Conservation (phyloP, 2,888 invertebrate genomes). For the Pardosa pseudoannulata region DNA sequence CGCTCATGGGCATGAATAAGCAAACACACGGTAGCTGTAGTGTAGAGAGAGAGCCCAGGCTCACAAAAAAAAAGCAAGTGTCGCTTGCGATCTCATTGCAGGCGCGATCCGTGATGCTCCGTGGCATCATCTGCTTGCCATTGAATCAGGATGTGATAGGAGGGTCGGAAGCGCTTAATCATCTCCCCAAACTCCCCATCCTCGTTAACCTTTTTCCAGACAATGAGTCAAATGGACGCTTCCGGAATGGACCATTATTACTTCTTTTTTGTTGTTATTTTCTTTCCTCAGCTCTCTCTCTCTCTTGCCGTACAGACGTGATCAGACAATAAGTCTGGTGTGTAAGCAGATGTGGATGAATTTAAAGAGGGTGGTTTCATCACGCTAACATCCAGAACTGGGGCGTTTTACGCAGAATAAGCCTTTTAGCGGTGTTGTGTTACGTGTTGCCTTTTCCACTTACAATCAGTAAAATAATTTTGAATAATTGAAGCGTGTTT, state of each 20-base stretch:
- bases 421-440: background rate
- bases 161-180: slow-evolving; percentile 5
- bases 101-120: slow-evolving; percentile 1
- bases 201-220: slow-evolving; percentile 17
- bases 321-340: slow-evolving; percentile 8
- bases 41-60: no score
- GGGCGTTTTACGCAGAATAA: background rate
- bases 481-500: no score
- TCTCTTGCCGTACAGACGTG: background rate
- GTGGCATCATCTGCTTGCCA: slow-evolving; percentile 46
- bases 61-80: no score
- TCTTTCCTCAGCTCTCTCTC: no score
- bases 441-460: no score
- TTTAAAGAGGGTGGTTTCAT: background rate
- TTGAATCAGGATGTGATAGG: slow-evolving; percentile 36
- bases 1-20: no score
- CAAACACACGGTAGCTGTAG: no score
- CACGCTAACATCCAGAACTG: background rate
- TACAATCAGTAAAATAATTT: no score
- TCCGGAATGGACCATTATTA: slow-evolving; percentile 2
- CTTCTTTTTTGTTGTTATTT: no score
- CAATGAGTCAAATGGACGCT: slow-evolving; percentile 17
- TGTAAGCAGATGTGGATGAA: slow-evolving; percentile 13
- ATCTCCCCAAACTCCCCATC: slow-evolving; percentile 3
- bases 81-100: background rate